A percentile compares a stretch with the other conserved stretches of the same genome.
These are phyloP conservation scores for Scalopus aquaticus DNA, from an alignment of 2,113 vertebrate species.

Conservation along the genomic window DNA sequence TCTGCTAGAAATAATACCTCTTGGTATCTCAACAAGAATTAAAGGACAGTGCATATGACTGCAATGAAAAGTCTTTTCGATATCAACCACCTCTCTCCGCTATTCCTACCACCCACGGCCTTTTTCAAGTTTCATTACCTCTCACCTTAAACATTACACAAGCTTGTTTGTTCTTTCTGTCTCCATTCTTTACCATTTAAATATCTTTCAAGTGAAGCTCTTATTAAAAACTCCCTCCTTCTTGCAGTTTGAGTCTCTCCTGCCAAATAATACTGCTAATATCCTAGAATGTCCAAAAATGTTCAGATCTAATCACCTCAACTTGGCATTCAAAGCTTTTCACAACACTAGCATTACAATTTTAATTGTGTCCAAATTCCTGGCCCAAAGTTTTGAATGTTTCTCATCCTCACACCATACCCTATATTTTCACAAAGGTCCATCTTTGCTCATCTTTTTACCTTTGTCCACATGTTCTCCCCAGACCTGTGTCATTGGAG, in stretches of 20 bases:
- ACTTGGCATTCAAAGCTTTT: neutral
- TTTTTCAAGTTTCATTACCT: neutral
- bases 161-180: neutral
- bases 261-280: neutral
- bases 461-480: neutral
- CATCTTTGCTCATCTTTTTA: neutral
- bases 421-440: neutral
- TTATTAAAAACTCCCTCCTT: neutral
- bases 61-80: neutral
- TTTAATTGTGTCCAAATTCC: neutral
- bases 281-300: neutral
- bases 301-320: neutral
- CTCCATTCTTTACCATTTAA: neutral
- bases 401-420: neutral
- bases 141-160: conserved; percentile 8
- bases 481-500: neutral
- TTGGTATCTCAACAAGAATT: neutral
- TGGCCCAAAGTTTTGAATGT: neutral
- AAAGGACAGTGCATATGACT: neutral
- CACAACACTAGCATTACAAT: neutral
- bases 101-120: too few species aligned
- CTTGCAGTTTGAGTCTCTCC: neutral
- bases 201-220: neutral
- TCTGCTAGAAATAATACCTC: neutral
- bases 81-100: neutral